Base-by-base conservation (phyloP, 2,888 invertebrate species). In the Cartodere bifasciata region DNA sequence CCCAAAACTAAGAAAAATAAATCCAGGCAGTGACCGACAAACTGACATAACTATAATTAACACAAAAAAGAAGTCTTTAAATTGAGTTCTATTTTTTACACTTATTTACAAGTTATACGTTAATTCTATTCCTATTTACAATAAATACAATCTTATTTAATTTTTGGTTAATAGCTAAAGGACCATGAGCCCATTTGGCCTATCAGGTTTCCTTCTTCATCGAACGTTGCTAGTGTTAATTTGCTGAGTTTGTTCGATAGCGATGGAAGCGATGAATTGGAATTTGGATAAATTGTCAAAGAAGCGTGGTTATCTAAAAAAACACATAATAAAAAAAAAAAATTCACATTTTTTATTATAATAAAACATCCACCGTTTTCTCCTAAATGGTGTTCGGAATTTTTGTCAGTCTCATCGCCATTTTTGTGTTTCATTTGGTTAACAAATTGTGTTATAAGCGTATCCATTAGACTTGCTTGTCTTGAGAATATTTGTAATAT, bases 181-280 rank as follows among this genome's bases (percentile, higher is more conserved):
- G 77, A 75, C 75, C 79, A 74, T 37, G 87, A 87, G 20, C 88
- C 87, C 63, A 84, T 85, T 50, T 86, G 85, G 17, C 85, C 85
- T 38, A 88, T 77, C 49, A 87, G 77, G 48, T 79, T 77, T 24
- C 86, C 88, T 50, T 87, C 75, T 30, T 88, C 88, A 51, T 90
- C 88, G 56, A 88, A 88, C 2, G 88, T 88, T 22, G 88, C 87
- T 35, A 90, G 65, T 17, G 87, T 86, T 23, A 90, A 68, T 44
- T 83, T 75, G 38, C 83, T 82, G 38, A 90, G 64, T 60, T 88
- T 90, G 62, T 87, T 90, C 44, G 83, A 80, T 2, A 88, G 62
- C 6, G 79, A 70, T 9, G 75, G 65, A 36, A 72, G 68, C 1
- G 72, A 70, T 1, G 71, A 64, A 38, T 72, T 70, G 2, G 33